phyloP scores from a whole-genome alignment of 2,888 invertebrate genomes.

The Hanleya hanleyi region DNA sequence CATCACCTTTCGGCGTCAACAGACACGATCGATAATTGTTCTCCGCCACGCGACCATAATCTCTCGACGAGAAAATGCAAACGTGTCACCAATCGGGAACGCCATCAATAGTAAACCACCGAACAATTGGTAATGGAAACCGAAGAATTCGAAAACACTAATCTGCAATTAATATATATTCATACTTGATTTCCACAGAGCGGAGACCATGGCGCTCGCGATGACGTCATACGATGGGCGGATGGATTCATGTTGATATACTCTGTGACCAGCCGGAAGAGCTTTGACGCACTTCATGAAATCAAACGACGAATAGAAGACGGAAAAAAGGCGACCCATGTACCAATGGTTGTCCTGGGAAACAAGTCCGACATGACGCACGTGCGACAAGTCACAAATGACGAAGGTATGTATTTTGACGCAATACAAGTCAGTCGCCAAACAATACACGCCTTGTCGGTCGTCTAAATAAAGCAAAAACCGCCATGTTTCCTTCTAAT shows the following conservation, averaged over 20 bases:
- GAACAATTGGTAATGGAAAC: too few relatives aligned
- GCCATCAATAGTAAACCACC: too few relatives aligned
- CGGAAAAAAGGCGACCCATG: slow-evolving; percentile 51
- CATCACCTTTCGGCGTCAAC: too few relatives aligned
- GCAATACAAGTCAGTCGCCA: not conserved
- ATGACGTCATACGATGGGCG: slow-evolving; percentile 67
- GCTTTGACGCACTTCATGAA: slow-evolving; percentile 57
- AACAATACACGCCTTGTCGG: too few relatives aligned
- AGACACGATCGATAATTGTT: too few relatives aligned
- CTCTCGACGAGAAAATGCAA: too few relatives aligned
- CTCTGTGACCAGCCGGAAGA: slow-evolving; percentile 60
- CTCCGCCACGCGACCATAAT: too few relatives aligned
- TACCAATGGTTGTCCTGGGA: slow-evolving; percentile 63
- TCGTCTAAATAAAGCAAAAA: too few relatives aligned
- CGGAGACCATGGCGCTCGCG: slow-evolving; percentile 60
- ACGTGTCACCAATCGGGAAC: too few relatives aligned
- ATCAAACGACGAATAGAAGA: slow-evolving; percentile 60
- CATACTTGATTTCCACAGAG: slow-evolving; percentile 38
- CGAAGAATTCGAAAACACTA: too few relatives aligned
- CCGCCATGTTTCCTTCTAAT: too few relatives aligned
- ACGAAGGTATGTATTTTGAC: slow-evolving; percentile 51
- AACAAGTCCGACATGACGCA: slow-evolving; percentile 69
- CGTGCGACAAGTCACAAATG: slow-evolving; percentile 61
- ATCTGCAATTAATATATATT: not conserved
- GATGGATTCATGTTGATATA: slow-evolving; percentile 67